Conservation (phyloP, 2,888 invertebrate genomes). For the Yponomeuta cagnagella region DNA sequence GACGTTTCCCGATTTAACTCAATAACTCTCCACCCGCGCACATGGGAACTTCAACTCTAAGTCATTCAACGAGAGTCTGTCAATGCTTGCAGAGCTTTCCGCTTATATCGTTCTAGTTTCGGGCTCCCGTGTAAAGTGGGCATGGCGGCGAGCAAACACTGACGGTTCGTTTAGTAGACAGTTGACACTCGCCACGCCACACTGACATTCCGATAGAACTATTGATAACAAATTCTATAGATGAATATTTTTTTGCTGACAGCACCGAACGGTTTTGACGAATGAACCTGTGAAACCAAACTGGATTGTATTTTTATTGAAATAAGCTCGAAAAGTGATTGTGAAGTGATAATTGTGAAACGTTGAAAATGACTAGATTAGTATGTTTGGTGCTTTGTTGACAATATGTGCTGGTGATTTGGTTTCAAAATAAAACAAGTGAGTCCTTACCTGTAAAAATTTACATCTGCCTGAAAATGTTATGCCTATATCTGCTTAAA, state of each 20-base stretch:
- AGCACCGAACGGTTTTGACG: constrained; percentile 9
- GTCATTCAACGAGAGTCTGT: constrained; percentile 19
- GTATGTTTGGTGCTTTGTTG: constrained; percentile 29
- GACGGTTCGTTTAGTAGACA: constrained; percentile 75
- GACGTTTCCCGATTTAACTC: constrained; percentile 20
- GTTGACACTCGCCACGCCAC: constrained; percentile 75
- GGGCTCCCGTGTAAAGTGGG: constrained; percentile 53
- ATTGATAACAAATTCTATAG: constrained; percentile 69
- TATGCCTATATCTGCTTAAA: background rate
- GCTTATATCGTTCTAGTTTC: constrained; percentile 29
- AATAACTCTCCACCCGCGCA: constrained; percentile 26
- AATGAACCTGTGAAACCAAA: background rate
- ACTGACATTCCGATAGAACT: constrained; percentile 72
- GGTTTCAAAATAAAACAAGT: constrained; percentile 11
- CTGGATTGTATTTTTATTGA: constrained; percentile 8
- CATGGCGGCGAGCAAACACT: constrained; percentile 69
- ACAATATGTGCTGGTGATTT: constrained; percentile 23
- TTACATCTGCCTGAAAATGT: background rate
- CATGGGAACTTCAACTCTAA: constrained; percentile 26
- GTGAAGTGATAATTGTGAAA: constrained; percentile 41
- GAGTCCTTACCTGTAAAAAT: background rate
- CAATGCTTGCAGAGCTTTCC: constrained; percentile 16
- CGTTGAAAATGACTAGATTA: constrained; percentile 45
- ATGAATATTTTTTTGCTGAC: constrained; percentile 30
- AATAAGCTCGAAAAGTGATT: constrained; percentile 17